phyloP scores from a whole-genome alignment of 2,113 vertebrate genomes.

The Pterophyllum scalare region DNA sequence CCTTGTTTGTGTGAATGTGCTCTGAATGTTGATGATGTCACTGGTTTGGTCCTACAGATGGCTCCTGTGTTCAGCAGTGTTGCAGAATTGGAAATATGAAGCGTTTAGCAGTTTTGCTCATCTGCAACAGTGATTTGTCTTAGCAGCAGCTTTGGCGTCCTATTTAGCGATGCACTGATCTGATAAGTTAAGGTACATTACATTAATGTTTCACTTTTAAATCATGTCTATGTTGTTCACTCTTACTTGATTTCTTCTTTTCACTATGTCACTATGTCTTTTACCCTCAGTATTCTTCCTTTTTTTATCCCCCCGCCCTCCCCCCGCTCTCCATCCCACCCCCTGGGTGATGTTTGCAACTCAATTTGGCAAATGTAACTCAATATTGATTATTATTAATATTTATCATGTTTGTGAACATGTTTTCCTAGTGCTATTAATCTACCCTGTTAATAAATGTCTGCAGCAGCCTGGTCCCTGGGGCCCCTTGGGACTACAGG shows the following conservation, averaged over 20 bases:
- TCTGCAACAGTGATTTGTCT: not conserved
- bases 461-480: slow-evolving; percentile 69
- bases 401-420: slow-evolving; percentile 90
- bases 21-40: not conserved
- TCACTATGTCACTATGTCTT: not conserved
- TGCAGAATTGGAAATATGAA: not conserved
- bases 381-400: slow-evolving; percentile 95
- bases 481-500: slow-evolving; percentile 83
- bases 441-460: slow-evolving; percentile 90
- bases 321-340: slow-evolving; percentile 25
- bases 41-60: not conserved
- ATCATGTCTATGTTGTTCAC: not conserved
- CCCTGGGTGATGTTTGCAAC: slow-evolving; percentile 83
- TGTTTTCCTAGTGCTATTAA: slow-evolving; percentile 89
- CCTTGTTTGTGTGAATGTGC: slow-evolving; percentile 10
- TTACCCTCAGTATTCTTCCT: not conserved
- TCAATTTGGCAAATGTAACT: slow-evolving; percentile 85
- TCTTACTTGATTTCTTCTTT: not conserved
- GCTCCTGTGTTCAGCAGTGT: not conserved
- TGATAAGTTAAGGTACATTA: not conserved
- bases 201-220: not conserved
- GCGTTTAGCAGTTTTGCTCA: not conserved
- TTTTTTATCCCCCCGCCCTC: not conserved
- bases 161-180: not conserved
- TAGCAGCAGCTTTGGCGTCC: not conserved